phyloP scores from a whole-genome alignment of 2,888 invertebrate genomes.

The Cantharis rustica region DNA sequence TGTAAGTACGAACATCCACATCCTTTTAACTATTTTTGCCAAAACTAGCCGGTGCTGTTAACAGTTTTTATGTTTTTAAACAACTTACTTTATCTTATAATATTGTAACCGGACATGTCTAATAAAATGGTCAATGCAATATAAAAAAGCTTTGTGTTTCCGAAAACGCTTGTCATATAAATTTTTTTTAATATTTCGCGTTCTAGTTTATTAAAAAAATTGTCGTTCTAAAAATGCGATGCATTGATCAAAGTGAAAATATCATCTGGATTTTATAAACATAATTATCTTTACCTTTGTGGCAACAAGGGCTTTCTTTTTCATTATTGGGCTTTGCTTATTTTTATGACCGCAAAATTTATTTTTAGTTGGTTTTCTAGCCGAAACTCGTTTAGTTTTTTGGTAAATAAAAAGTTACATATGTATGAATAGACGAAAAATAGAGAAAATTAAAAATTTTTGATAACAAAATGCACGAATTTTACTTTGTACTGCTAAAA shows the following conservation, averaged over 20 bases:
- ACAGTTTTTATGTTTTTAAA: not conserved
- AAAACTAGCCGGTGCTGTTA: not conserved
- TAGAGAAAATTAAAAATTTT: too few relatives aligned
- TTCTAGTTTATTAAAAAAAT: not conserved
- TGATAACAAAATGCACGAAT: too few relatives aligned
- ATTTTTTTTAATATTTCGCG: not conserved
- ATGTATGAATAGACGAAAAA: too few relatives aligned
- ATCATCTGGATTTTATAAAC: not conserved
- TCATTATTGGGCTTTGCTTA: not conserved
- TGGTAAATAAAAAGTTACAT: not conserved
- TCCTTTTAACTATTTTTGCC: not conserved
- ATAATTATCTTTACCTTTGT: not conserved
- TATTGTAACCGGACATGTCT: constrained; percentile 2
- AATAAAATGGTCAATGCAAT: not conserved
- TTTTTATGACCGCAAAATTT: not conserved
- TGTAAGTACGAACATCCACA: not conserved
- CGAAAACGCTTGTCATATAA: not conserved
- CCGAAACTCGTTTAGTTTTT: not conserved
- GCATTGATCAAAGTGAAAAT: not conserved
- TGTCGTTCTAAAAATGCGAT: not conserved
- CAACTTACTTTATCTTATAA: not conserved
- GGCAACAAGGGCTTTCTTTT: not conserved
- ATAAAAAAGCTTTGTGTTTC: not conserved
- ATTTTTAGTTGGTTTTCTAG: not conserved
- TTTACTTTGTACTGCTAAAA: too few relatives aligned